phyloP scores from a whole-genome alignment of 2,797 vertebrate genomes.

The Carapus acus region DNA sequence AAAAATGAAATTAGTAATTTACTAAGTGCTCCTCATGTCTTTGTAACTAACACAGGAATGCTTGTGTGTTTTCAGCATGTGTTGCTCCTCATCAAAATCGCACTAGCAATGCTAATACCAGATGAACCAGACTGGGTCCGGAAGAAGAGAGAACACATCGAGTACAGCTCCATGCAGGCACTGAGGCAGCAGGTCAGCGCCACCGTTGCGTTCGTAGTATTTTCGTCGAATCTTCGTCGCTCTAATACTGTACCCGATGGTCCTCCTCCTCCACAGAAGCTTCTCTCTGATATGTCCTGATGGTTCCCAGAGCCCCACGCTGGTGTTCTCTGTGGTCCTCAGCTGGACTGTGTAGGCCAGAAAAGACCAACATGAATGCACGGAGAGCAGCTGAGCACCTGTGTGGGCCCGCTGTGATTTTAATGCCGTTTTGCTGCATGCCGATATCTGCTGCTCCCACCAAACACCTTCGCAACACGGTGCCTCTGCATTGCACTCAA shows the following conservation, averaged over 20 bases:
- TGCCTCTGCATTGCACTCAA: slow-evolving; percentile 28
- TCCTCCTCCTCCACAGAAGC: slow-evolving; percentile 35
- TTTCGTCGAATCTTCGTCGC: too few species aligned
- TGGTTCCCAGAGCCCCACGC: slow-evolving; percentile 10
- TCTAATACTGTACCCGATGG: too few species aligned
- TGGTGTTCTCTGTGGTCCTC: slow-evolving; percentile 9
- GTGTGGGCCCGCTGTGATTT: not conserved
- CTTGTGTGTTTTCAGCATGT: slow-evolving; percentile 62
- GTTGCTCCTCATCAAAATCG: slow-evolving; percentile 70
- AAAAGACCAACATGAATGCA: too few species aligned
- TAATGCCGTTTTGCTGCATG: not conserved
- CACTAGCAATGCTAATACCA: slow-evolving; percentile 71
- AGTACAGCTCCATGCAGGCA: slow-evolving; percentile 72
- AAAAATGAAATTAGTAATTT: not conserved
- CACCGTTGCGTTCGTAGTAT: too few species aligned
- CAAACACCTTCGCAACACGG: not conserved
- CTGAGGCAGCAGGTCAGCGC: slow-evolving; percentile 73
- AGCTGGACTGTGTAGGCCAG: too few species aligned
- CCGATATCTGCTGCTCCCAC: slow-evolving; percentile 16
- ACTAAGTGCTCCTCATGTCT: too few species aligned
- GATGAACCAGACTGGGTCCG: slow-evolving; percentile 75
- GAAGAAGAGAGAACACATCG: slow-evolving; percentile 69
- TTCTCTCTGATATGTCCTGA: slow-evolving; percentile 31
- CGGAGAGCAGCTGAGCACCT: not conserved
- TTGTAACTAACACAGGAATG: too few species aligned